Evolutionary conservation across 2,113 vertebrate species (phyloP).

Genomic region (Tinamus guttatus): DNA sequence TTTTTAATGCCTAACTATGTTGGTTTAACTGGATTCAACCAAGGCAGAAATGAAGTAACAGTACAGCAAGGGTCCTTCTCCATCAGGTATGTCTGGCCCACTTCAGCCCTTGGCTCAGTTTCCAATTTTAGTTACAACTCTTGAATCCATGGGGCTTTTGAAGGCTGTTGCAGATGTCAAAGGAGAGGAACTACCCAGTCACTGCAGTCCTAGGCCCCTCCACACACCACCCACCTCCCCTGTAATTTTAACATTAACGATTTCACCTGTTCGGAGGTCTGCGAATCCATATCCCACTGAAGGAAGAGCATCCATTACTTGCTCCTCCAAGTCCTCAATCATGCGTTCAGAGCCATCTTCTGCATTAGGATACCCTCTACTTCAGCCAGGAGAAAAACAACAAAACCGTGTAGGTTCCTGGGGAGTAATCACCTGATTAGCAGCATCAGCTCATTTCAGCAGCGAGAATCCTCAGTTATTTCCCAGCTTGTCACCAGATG

Average conservation of each 20-base stretch:
- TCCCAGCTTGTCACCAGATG: background rate
- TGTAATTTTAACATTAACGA: background rate
- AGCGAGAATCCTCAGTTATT: background rate
- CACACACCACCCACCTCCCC: background rate
- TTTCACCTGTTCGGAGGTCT: background rate
- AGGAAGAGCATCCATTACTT: background rate
- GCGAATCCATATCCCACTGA: background rate
- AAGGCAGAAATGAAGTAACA: background rate
- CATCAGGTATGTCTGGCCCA: background rate
- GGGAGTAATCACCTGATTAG: background rate
- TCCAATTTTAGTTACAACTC: background rate
- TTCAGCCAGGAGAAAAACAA: background rate
- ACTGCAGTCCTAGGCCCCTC: background rate
- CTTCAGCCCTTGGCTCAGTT: background rate
- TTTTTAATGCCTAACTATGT: background rate
- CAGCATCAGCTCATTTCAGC: background rate
- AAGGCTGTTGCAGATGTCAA: background rate
- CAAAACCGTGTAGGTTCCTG: background rate
- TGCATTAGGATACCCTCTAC: background rate
- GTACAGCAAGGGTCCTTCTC: background rate
- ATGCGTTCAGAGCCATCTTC: background rate
- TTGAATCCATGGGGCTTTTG: background rate
- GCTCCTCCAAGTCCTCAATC: background rate
- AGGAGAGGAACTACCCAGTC: background rate
- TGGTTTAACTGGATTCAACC: background rate